These are phyloP conservation scores for Lasioglossum leucozonium DNA, from an alignment of 2,888 invertebrate species.

Conservation along the genomic window DNA sequence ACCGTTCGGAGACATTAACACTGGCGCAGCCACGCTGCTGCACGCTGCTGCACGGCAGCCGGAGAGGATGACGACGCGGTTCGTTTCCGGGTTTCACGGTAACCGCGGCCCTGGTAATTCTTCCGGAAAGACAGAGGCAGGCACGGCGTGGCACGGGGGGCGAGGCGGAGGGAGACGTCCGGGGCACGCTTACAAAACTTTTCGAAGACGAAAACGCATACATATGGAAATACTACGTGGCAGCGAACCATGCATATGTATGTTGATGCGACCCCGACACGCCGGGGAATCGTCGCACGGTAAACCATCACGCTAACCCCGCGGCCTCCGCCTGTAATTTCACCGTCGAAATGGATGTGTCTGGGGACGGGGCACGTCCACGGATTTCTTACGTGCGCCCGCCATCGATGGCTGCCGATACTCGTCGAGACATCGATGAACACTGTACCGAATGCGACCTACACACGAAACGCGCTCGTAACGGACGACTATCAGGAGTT, in stretches of 20 bases:
- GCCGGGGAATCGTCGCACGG: conserved; percentile 37
- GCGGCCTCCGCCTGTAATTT: conserved; percentile 65
- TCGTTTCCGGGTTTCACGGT: conserved; percentile 37
- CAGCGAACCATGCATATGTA: conserved; percentile 40
- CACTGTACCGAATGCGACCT: conserved; percentile 54
- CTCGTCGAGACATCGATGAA: conserved; percentile 46
- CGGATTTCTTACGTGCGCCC: conserved; percentile 61
- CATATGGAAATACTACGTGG: conserved; percentile 56
- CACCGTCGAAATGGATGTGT: conserved; percentile 63
- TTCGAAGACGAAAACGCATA: conserved; percentile 58
- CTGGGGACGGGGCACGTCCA: conserved; percentile 23
- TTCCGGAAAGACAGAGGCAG: conserved; percentile 53
- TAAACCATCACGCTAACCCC: conserved; percentile 56
- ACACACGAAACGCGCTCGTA: not conserved
- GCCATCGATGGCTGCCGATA: conserved; percentile 59
- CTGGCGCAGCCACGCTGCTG: conserved; percentile 35
- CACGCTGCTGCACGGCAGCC: conserved; percentile 17
- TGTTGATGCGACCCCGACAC: conserved; percentile 17
- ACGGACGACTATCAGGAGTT: not conserved
- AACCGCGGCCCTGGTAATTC: conserved; percentile 50
- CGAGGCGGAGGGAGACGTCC: not conserved
- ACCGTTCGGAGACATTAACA: conserved; percentile 53
- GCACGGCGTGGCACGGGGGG: conserved; percentile 67
- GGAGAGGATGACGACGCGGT: conserved; percentile 20
- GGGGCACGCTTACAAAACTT: conserved; percentile 30